A percentile compares a stretch with the other conserved stretches of the same genome.
Evolutionary conservation across 2,888 invertebrate genomes (phyloP).

Genomic region (Elysia crispata): DNA sequence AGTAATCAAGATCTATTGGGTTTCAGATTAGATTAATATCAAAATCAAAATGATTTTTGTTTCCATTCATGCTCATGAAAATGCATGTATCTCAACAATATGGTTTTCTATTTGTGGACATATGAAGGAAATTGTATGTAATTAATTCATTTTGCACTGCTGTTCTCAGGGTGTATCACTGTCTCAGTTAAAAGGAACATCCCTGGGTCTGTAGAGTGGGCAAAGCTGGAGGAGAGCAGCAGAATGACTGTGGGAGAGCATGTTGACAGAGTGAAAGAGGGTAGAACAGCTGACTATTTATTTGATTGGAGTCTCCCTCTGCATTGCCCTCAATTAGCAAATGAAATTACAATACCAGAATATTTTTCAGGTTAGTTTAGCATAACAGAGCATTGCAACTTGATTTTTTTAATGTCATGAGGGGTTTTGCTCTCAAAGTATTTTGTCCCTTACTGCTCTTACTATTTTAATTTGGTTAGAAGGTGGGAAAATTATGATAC

Average conservation of each 20-base stretch:
- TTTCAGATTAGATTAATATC: too few species aligned
- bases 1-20: too few species aligned
- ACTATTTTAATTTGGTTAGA: too few species aligned
- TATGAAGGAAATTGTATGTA: too few species aligned
- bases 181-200: slow-evolving; percentile 55
- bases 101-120: too few species aligned
- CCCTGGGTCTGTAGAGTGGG: slow-evolving; percentile 68
- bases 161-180: background rate
- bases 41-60: too few species aligned
- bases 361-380: slow-evolving; percentile 68
- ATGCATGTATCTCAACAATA: too few species aligned
- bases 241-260: slow-evolving; percentile 59
- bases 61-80: too few species aligned
- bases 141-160: background rate
- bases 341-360: slow-evolving; percentile 67
- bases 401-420: background rate
- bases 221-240: slow-evolving; percentile 62
- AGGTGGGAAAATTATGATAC: too few species aligned
- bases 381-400: too few species aligned
- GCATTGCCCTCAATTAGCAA: slow-evolving; percentile 67
- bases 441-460: too few species aligned
- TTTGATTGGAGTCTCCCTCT: slow-evolving; percentile 75
- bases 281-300: slow-evolving; percentile 58
- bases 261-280: slow-evolving; percentile 52
- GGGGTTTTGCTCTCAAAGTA: too few species aligned